Percentiles rank a stretch among this genome's conserved stretches.
These are phyloP conservation scores for Coptodon bakossiorum DNA, from an alignment of 2,113 vertebrate genomes.

Conservation along the genomic window DNA sequence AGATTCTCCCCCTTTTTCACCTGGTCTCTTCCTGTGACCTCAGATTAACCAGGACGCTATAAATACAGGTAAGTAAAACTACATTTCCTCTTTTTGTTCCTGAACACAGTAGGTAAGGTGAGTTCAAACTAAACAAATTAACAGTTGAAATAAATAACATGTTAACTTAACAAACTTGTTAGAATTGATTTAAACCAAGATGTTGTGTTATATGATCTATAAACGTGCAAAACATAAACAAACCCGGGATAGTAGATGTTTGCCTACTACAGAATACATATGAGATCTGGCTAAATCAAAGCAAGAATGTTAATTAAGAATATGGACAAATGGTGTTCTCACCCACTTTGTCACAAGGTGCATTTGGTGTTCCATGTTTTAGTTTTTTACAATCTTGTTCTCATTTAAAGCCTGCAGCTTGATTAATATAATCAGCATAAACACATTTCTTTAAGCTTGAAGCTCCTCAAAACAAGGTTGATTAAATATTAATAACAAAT, in stretches of 20 bases:
- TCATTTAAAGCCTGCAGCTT: background rate
- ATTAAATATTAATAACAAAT: background rate
- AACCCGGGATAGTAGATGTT: background rate
- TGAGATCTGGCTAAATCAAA: background rate
- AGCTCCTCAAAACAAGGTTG: background rate
- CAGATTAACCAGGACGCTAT: background rate
- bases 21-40: background rate
- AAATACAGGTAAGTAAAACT: background rate
- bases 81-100: background rate
- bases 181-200: background rate
- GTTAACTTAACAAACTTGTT: background rate
- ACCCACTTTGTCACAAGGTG: background rate
- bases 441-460: background rate
- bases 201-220: background rate
- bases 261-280: background rate
- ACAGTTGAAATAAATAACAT: background rate
- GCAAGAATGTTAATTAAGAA: background rate
- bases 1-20: background rate
- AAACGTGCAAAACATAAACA: background rate
- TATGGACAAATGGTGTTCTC: background rate
- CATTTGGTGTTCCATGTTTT: background rate
- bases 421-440: background rate
- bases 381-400: background rate
- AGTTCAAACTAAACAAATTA: too few species aligned
- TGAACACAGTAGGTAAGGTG: background rate